phyloP scores from a whole-genome alignment of 2,797 vertebrate genomes.

The Danio choprae region DNA sequence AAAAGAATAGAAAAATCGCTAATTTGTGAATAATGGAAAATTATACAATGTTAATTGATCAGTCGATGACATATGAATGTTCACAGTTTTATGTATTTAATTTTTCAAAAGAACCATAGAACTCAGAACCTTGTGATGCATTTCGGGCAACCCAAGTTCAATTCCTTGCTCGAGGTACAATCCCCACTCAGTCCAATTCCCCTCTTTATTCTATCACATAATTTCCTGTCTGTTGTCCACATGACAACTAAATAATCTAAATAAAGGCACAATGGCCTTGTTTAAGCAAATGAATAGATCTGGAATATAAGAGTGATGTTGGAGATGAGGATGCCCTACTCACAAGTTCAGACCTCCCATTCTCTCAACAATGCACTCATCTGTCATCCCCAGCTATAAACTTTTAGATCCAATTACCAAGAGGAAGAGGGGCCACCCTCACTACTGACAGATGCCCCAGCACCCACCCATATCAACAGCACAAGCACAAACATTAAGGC shows the following conservation, averaged over 20 bases:
- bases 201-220: too few relatives aligned
- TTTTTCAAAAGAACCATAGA: too few relatives aligned
- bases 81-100: background rate
- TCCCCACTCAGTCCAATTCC: too few relatives aligned
- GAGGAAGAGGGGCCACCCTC: slow-evolving; percentile 79
- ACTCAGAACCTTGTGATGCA: too few relatives aligned
- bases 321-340: slow-evolving; percentile 38
- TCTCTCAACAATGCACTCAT: slow-evolving; percentile 66
- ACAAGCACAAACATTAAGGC: slow-evolving; percentile 56
- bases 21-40: background rate
- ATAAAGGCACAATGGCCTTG: too few relatives aligned
- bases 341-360: slow-evolving; percentile 56
- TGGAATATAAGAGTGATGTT: background rate
- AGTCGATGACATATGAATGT: background rate
- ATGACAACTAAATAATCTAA: too few relatives aligned
- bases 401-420: slow-evolving; percentile 79
- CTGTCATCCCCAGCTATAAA: slow-evolving; percentile 74
- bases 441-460: slow-evolving; percentile 73
- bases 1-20: background rate
- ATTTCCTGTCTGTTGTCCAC: too few relatives aligned
- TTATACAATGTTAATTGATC: background rate
- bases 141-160: too few relatives aligned
- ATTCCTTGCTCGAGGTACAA: too few relatives aligned
- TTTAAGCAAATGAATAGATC: too few relatives aligned
- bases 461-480: slow-evolving; percentile 67